Conservation (phyloP, 2,888 invertebrate species). For the Cataglyphis rosenhaueri region DNA sequence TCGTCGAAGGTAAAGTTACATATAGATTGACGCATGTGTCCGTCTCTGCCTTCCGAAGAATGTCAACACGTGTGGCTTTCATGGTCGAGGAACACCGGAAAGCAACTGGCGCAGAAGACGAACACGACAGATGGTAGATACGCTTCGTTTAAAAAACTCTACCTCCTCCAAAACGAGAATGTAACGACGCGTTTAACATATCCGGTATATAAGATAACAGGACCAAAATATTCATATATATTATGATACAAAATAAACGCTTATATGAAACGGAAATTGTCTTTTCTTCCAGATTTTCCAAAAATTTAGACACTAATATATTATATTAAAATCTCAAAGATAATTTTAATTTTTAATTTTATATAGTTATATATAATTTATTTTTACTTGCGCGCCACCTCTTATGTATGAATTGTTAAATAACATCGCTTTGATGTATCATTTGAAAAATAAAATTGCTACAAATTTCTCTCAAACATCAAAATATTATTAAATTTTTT, state of each 20-base stretch:
- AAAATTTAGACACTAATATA: neutral
- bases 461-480: neutral
- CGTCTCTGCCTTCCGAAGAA: constrained; percentile 37
- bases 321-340: neutral
- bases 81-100: constrained; percentile 45
- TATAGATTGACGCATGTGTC: constrained; percentile 23
- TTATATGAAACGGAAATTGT: neutral
- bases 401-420: neutral
- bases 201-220: neutral
- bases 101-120: constrained; percentile 55
- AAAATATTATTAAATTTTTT: neutral
- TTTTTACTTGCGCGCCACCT: neutral
- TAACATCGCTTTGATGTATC: neutral
- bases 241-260: neutral
- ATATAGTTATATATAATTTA: neutral
- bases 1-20: constrained; percentile 24
- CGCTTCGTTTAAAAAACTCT: constrained; percentile 43
- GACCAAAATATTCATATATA: neutral
- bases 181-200: constrained; percentile 19
- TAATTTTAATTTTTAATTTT: neutral
- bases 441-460: neutral
- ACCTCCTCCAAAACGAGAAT: constrained; percentile 33
- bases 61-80: constrained; percentile 49
- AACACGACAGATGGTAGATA: constrained; percentile 69
- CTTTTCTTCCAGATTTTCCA: neutral